Evolutionary conservation across 1,140 invertebrate genomes (phyloP).

Genomic region (Phthorimaea operculella): DNA sequence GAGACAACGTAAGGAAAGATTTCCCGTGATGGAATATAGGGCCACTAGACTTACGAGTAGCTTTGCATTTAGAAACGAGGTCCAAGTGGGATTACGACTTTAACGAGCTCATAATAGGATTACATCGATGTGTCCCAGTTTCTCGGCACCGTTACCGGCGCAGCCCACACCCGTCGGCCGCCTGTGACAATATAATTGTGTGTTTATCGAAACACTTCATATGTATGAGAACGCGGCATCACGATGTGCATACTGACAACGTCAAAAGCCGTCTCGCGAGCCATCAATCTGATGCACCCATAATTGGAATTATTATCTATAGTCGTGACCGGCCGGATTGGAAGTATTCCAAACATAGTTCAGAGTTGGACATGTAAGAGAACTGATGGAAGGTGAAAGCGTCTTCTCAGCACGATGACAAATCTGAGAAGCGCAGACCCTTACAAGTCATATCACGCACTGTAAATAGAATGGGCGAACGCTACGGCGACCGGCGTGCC

Average conservation of each 20-base stretch:
- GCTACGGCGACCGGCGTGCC: constrained; percentile 47
- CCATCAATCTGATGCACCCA: constrained; percentile 34
- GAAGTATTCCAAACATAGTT: background rate
- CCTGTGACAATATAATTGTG: constrained; percentile 58
- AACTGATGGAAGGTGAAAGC: constrained; percentile 4
- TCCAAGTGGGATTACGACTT: constrained; percentile 52
- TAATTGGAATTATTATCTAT: constrained; percentile 15
- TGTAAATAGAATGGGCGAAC: constrained; percentile 47
- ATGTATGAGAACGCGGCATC: constrained; percentile 15
- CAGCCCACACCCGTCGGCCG: constrained; percentile 36
- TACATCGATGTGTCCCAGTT: constrained; percentile 53
- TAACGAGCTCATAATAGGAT: constrained; percentile 65
- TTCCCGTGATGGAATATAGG: constrained; percentile 7
- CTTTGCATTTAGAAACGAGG: constrained; percentile 4
- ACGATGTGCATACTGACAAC: constrained; percentile 20
- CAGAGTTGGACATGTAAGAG: background rate
- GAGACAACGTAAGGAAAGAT: constrained; percentile 4
- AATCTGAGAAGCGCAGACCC: constrained; percentile 30
- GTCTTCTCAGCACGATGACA: constrained; percentile 23
- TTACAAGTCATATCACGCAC: constrained; percentile 51
- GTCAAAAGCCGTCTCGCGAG: constrained; percentile 28
- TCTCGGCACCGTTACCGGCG: constrained; percentile 45
- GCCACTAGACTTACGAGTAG: constrained; percentile 7
- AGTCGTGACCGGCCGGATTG: constrained; percentile 19
- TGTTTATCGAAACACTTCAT: constrained; percentile 38